phyloP scores from a whole-genome alignment of 1,140 invertebrate species.

The Aphelenchoides besseyi region DNA sequence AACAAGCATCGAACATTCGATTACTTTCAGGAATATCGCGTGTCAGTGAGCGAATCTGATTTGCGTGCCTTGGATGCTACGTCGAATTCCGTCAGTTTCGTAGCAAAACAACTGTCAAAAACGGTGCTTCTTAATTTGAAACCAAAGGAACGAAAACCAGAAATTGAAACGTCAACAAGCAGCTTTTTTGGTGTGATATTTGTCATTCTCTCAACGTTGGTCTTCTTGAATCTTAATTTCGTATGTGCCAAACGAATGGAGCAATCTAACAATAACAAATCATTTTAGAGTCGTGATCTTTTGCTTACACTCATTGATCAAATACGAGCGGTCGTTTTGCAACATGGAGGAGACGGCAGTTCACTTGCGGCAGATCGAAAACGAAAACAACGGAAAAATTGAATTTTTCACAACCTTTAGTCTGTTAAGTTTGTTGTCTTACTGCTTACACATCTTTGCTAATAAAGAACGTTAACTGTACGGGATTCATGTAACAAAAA shows the following conservation, averaged over 20 bases:
- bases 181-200: constrained; percentile 38
- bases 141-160: neutral
- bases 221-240: constrained; percentile 39
- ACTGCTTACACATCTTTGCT: neutral
- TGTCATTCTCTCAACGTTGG: constrained; percentile 27
- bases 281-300: neutral
- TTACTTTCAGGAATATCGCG: constrained; percentile 27
- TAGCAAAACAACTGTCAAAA: constrained; percentile 5
- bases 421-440: neutral
- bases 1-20: constrained; percentile 29
- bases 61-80: constrained; percentile 25
- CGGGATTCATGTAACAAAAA: neutral
- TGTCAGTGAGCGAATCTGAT: neutral
- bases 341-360: neutral
- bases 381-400: neutral
- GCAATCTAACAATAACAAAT: neutral
- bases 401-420: neutral
- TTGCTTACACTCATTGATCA: neutral
- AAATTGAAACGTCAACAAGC: constrained; percentile 40
- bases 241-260: neutral
- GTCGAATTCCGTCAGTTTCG: constrained; percentile 25
- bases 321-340: neutral
- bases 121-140: constrained; percentile 4
- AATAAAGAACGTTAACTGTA: too few relatives aligned
- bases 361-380: neutral